Evolutionary conservation across 2,888 invertebrate genomes (phyloP), one percentile per base, ranked within the genome.

Genomic region (Iselma pallidipennis): DNA sequence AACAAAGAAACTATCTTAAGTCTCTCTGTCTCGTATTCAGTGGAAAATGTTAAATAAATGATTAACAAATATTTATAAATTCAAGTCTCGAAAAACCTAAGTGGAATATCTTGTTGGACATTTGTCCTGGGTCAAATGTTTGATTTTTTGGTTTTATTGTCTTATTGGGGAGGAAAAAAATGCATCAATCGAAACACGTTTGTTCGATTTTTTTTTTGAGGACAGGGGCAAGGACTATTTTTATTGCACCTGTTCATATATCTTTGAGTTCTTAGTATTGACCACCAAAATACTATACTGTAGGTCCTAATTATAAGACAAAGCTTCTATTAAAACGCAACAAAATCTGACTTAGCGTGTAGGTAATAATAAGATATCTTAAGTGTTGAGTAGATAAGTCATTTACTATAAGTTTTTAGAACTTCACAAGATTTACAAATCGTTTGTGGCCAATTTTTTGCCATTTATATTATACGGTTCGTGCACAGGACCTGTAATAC

Each of bases 51-150:
- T 45, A 67, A 72, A 70, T 68, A 70, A 72, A 71, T 74, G 74
- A 76, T 76, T 74, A 77, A 77, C 77, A 78, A 78, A 79, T 78
- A 78, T 78, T 78, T 78, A 77, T 78, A 77, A 45, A 76, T 76
- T 76, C 76, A 73, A 74, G 75, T 68, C 74, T 67, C 63, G 73
- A 66, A 64, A 69, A 68, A 65, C 71, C 75, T 78, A 78, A 79
- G 79, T 79, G 79, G 79, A 78, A 78, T 79, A 75, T 77, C 79
- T 76, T 79, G 79, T 79, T 74, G 71, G 75, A 74, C 76, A 78
- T 79, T 78, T 78, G 77, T 79, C 76, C 74, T 69, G 72, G 73
- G 73, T 75, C 72, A 74, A 76, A 75, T 73, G 71, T 76, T 77
- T 75, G 74, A 73, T 74, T 77, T 77, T 74, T n/a, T n/a, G n/a